These are phyloP conservation scores for Hycleus phaleratus DNA, from an alignment of 1,140 invertebrate species.

Conservation along the genomic window DNA sequence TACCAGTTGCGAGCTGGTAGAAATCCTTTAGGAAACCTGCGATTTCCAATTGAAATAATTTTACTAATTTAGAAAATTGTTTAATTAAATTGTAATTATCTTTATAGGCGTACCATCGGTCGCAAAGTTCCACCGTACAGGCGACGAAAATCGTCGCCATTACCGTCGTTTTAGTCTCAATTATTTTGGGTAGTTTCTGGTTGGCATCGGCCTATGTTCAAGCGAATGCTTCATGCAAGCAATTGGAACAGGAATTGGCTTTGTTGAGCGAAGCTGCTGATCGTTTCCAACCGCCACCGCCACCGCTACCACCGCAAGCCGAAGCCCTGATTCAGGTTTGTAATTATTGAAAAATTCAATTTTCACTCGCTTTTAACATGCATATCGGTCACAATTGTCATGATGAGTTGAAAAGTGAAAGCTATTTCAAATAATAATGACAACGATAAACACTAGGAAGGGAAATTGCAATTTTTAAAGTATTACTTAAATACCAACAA, in stretches of 20 bases:
- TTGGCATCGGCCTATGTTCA: constrained; percentile 74
- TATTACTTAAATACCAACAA: too few relatives aligned
- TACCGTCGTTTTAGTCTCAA: constrained; percentile 66
- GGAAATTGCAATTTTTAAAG: background rate
- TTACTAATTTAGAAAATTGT: too few relatives aligned
- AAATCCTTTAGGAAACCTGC: background rate
- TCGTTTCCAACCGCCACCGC: constrained; percentile 25
- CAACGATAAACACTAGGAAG: background rate
- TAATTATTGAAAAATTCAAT: background rate
- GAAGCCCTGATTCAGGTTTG: constrained; percentile 47
- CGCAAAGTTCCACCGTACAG: constrained; percentile 65
- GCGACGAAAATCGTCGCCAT: constrained; percentile 71
- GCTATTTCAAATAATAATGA: background rate
- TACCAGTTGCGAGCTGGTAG: background rate
- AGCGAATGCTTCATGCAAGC: constrained; percentile 62
- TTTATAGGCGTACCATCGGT: constrained; percentile 67
- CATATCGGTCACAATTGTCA: background rate
- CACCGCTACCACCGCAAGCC: constrained; percentile 37
- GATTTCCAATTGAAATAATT: background rate
- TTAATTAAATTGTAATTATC: background rate
- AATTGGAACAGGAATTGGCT: constrained; percentile 58
- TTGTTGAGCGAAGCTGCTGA: constrained; percentile 50
- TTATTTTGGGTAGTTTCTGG: constrained; percentile 70
- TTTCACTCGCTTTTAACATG: too few relatives aligned
- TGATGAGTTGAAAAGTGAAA: background rate